Conservation (phyloP, 1,140 invertebrate species). For the Drosophila bocki region DNA sequence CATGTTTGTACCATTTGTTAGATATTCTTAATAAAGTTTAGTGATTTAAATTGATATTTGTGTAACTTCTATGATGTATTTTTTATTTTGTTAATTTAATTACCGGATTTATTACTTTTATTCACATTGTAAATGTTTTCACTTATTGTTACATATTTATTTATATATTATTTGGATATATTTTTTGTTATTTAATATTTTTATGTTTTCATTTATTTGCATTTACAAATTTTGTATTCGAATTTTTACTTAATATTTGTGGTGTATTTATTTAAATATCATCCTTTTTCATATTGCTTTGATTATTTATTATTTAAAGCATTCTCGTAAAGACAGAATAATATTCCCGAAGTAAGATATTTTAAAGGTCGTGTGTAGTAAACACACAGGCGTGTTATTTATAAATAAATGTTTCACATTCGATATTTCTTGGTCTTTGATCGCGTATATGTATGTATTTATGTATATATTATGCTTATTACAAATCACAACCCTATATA, state of each 20-base stretch:
- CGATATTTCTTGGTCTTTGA: neutral
- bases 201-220: neutral
- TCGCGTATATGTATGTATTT: neutral
- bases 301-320: neutral
- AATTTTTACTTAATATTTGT: neutral
- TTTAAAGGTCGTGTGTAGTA: neutral
- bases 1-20: neutral
- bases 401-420: constrained; percentile 1
- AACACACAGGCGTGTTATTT: neutral
- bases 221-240: neutral
- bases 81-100: neutral
- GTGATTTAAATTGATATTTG: neutral
- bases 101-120: neutral
- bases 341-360: neutral
- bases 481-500: neutral
- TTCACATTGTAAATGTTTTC: neutral
- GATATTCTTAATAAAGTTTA: neutral
- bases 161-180: neutral
- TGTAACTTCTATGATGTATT: neutral
- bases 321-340: neutral
- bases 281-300: neutral
- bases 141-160: neutral
- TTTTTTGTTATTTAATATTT: neutral
- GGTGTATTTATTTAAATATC: neutral
- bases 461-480: neutral